A percentile compares a stretch with the other conserved stretches of the same genome.
Conservation (phyloP, 2,113 vertebrate species). For the Benitochromis conjunctus region DNA sequence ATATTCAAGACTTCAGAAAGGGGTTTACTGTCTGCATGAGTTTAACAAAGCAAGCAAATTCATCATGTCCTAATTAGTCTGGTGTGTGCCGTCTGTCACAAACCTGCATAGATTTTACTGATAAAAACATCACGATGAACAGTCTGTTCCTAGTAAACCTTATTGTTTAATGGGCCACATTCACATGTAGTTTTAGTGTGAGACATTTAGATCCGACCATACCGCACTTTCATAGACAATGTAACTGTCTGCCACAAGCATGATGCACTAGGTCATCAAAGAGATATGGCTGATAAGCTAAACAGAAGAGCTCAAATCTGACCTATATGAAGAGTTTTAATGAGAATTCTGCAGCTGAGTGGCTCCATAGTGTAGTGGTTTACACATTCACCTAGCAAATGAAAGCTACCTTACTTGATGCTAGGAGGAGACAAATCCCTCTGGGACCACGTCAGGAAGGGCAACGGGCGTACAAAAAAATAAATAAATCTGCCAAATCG, state of each 20-base stretch:
- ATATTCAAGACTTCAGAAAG: not conserved
- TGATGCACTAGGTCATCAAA: not conserved
- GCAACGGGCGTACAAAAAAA: not conserved
- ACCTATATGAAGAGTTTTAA: not conserved
- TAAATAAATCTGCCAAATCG: not conserved
- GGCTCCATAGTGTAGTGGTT: not conserved
- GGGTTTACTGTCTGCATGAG: not conserved
- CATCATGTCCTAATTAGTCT: not conserved
- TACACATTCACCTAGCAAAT: not conserved
- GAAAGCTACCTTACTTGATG: not conserved
- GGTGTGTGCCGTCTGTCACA: not conserved
- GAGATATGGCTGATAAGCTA: not conserved
- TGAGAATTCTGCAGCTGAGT: not conserved
- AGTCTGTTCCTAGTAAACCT: not conserved
- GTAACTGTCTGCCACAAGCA: not conserved
- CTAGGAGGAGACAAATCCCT: not conserved
- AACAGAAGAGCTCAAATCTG: not conserved
- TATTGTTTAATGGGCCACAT: not conserved
- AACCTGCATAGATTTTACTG: not conserved
- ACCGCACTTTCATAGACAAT: not conserved
- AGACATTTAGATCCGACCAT: not conserved
- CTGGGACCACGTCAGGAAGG: not conserved
- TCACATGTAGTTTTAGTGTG: not conserved
- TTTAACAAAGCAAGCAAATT: not conserved
- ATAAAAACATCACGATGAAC: not conserved